Percentiles rank a stretch among this genome's conserved stretches.
Conservation (phyloP, 2,888 invertebrate genomes). For the Brachynemurus nebulosus region DNA sequence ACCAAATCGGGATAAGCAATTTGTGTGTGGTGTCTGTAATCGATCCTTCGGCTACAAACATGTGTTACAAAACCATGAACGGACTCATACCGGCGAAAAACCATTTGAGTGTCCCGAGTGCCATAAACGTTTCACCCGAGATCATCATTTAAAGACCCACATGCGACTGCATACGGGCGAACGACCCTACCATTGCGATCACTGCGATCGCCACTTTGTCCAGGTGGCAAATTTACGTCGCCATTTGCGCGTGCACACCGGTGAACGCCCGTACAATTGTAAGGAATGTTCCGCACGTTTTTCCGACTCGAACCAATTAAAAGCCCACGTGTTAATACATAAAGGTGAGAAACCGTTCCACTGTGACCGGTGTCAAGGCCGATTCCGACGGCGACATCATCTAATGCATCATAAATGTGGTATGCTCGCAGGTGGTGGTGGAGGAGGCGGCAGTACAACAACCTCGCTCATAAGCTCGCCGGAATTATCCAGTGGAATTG, state of each 20-base stretch:
- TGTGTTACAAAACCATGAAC: slow-evolving; percentile 85
- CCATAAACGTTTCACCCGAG: slow-evolving; percentile 82
- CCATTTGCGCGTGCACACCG: slow-evolving; percentile 82
- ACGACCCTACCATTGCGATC: slow-evolving; percentile 82
- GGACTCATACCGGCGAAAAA: slow-evolving; percentile 90
- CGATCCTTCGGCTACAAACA: slow-evolving; percentile 89
- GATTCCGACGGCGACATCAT: slow-evolving; percentile 76
- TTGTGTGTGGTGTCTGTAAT: slow-evolving; percentile 77
- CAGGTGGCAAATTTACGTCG: slow-evolving; percentile 85
- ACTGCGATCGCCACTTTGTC: slow-evolving; percentile 85
- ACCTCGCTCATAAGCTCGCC: slow-evolving; percentile 4
- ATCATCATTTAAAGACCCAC: slow-evolving; percentile 88
- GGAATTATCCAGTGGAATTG: slow-evolving; percentile 23
- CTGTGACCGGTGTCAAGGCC: slow-evolving; percentile 63
- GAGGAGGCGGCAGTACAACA: slow-evolving; percentile 18
- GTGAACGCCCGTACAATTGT: slow-evolving; percentile 80
- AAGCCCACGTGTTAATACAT: slow-evolving; percentile 79
- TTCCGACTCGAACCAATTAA: slow-evolving; percentile 84
- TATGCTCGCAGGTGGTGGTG: slow-evolving; percentile 25
- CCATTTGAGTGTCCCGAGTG: slow-evolving; percentile 88
- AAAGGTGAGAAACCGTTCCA: slow-evolving; percentile 82
- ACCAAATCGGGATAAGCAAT: slow-evolving; percentile 55
- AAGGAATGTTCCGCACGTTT: slow-evolving; percentile 74
- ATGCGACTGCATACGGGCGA: slow-evolving; percentile 87
- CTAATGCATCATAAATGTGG: slow-evolving; percentile 74